These are phyloP conservation scores for Meloe dianella DNA, from an alignment of 2,888 invertebrate genomes.

Conservation along the genomic window DNA sequence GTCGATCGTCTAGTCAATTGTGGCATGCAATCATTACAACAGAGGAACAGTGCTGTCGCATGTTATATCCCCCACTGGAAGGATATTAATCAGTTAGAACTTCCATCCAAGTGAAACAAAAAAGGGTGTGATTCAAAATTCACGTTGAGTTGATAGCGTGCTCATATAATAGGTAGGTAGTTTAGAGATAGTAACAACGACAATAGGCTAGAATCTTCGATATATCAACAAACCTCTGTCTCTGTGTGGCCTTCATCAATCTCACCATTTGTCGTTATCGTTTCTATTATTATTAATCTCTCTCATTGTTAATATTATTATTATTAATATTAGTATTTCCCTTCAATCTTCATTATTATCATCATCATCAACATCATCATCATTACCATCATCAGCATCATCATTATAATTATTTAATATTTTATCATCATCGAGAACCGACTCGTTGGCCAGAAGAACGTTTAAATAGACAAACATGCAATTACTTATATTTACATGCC, in stretches of 20 bases:
- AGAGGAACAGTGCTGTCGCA: conserved; percentile 25
- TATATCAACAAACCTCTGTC: conserved; percentile 10
- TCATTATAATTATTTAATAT: background rate
- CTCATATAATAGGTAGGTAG: conserved; percentile 10
- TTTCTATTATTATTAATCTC: background rate
- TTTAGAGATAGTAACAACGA: conserved; percentile 9
- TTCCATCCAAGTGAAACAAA: conserved; percentile 15
- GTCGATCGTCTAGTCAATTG: conserved; percentile 16
- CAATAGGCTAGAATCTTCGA: conserved; percentile 12
- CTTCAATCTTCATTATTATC: background rate
- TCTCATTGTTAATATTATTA: background rate
- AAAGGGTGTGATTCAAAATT: conserved; percentile 11
- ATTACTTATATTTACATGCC: conserved; percentile 52
- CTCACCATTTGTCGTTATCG: conserved; percentile 8
- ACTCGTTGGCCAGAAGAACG: conserved; percentile 38
- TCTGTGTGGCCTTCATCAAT: conserved; percentile 4
- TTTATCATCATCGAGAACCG: conserved; percentile 39
- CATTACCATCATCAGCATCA: background rate
- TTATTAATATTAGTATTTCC: background rate
- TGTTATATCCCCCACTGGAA: conserved; percentile 14
- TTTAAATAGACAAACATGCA: conserved; percentile 47
- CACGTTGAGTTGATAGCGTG: conserved; percentile 17
- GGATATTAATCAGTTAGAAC: conserved; percentile 14
- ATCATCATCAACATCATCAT: conserved; percentile 1
- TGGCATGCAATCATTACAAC: conserved; percentile 26